These are phyloP conservation scores for Pollimyrus isidori DNA, from an alignment of 2,113 vertebrate genomes.

Conservation along the genomic window DNA sequence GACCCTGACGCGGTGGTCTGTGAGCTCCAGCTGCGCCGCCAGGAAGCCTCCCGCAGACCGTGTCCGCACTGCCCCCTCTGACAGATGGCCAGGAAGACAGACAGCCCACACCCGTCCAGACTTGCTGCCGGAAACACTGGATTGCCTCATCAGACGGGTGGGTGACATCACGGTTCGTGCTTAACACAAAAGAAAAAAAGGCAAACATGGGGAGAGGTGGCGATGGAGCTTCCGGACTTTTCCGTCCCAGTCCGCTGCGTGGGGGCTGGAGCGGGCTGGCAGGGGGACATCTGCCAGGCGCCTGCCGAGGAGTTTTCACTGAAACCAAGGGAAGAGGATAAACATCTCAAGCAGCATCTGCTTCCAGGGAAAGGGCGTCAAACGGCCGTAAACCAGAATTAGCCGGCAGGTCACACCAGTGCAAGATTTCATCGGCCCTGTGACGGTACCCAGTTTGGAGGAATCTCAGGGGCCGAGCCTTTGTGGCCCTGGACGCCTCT, in stretches of 20 bases:
- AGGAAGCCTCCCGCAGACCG: not conserved
- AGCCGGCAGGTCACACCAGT: not conserved
- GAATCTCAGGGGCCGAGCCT: not conserved
- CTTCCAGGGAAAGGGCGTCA: not conserved
- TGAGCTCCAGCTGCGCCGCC: not conserved
- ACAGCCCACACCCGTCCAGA: not conserved
- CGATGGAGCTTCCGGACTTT: not conserved
- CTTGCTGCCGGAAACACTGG: not conserved
- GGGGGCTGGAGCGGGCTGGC: not conserved
- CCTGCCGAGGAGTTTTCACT: not conserved
- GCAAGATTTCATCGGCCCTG: not conserved
- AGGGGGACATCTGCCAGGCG: not conserved
- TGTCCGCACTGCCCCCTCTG: not conserved
- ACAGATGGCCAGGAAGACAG: not conserved
- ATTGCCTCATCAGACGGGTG: not conserved
- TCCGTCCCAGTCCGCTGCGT: not conserved
- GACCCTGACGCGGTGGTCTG: not conserved
- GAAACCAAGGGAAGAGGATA: not conserved
- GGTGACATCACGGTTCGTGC: slow-evolving; percentile 5
- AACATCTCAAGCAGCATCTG: not conserved
- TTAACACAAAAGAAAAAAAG: not conserved
- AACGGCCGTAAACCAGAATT: not conserved
- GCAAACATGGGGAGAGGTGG: not conserved
- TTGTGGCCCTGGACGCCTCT: not conserved
- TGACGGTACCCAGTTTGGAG: not conserved